Percentiles rank a stretch among this genome's conserved stretches.
phyloP scores from a whole-genome alignment of 2,113 vertebrate genomes.

The Abramis brama region DNA sequence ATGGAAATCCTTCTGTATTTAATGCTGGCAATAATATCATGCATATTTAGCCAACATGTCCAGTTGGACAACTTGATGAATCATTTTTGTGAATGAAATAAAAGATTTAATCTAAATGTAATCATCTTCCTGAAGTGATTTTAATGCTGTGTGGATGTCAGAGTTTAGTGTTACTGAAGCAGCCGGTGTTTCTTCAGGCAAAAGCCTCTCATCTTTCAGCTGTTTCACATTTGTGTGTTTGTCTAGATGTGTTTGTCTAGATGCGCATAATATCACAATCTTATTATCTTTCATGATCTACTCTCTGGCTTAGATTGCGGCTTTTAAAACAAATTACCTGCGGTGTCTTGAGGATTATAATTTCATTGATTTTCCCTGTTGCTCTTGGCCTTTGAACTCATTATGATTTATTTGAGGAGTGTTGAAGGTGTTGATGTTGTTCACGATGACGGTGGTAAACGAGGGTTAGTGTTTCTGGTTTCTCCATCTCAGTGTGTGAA shows the following conservation, averaged over 20 bases:
- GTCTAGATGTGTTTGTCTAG: conserved; percentile 31
- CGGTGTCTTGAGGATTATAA: conserved; percentile 61
- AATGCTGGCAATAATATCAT: not conserved
- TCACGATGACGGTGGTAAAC: too few species aligned
- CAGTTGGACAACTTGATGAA: not conserved
- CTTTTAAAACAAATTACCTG: conserved; percentile 62
- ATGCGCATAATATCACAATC: not conserved
- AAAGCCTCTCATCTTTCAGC: conserved; percentile 9
- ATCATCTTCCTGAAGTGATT: not conserved
- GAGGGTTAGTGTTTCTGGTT: not conserved
- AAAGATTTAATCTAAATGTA: not conserved
- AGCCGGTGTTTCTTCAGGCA: not conserved
- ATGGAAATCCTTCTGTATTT: not conserved
- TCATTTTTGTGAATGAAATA: not conserved
- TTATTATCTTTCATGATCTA: not conserved
- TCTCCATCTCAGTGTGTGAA: too few species aligned
- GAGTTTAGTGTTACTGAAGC: too few species aligned
- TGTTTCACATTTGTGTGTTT: conserved; percentile 26
- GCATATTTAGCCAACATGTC: not conserved
- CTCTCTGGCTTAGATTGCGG: conserved; percentile 49
- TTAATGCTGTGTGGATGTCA: too few species aligned
- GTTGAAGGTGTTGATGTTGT: too few species aligned
- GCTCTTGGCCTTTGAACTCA: conserved; percentile 40
- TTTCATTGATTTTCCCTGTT: conserved; percentile 65
- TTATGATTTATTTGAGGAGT: conserved; percentile 44